Evolutionary conservation across 1,140 invertebrate genomes (phyloP).

Genomic region (Philotrypesis tridentata): DNA sequence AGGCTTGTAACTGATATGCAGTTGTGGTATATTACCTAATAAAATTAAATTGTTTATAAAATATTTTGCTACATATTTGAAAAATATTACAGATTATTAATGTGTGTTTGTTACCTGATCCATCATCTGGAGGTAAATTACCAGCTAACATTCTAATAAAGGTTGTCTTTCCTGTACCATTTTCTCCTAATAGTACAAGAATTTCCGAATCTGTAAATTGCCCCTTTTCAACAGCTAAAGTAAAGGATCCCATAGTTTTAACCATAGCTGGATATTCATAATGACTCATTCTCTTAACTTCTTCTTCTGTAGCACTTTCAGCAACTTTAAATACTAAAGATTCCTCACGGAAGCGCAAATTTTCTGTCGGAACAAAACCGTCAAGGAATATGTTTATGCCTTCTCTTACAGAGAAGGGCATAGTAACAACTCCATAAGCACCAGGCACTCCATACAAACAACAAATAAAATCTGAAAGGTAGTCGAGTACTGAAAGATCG

Average conservation of each 20-base stretch:
- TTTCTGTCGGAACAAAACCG: constrained; percentile 99
- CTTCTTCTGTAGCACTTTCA: constrained; percentile 97
- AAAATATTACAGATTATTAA: not conserved
- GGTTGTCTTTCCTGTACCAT: constrained; percentile 99
- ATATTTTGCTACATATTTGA: not conserved
- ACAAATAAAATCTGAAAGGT: constrained; percentile 99
- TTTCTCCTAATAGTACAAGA: constrained; percentile 97
- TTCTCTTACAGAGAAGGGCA: constrained; percentile 99
- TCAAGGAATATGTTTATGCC: constrained; percentile 99
- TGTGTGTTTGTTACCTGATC: constrained; percentile 75
- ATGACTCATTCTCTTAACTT: constrained; percentile 96
- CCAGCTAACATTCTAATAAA: constrained; percentile 99
- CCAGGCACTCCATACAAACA: constrained; percentile 98
- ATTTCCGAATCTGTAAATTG: constrained; percentile 99
- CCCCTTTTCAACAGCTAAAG: constrained; percentile 87
- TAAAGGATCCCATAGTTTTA: constrained; percentile 90
- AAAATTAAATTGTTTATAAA: constrained; percentile 40
- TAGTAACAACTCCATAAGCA: constrained; percentile 99
- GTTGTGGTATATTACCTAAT: constrained; percentile 86
- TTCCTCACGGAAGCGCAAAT: constrained; percentile 97
- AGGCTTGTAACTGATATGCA: constrained; percentile 99
- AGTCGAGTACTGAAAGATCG: constrained; percentile 98
- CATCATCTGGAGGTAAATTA: constrained; percentile 92
- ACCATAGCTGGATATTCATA: constrained; percentile 95
- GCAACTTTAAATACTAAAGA: constrained; percentile 98